These are phyloP conservation scores for Dolichopus griseipennis DNA, from an alignment of 2,888 invertebrate species.

Conservation along the genomic window DNA sequence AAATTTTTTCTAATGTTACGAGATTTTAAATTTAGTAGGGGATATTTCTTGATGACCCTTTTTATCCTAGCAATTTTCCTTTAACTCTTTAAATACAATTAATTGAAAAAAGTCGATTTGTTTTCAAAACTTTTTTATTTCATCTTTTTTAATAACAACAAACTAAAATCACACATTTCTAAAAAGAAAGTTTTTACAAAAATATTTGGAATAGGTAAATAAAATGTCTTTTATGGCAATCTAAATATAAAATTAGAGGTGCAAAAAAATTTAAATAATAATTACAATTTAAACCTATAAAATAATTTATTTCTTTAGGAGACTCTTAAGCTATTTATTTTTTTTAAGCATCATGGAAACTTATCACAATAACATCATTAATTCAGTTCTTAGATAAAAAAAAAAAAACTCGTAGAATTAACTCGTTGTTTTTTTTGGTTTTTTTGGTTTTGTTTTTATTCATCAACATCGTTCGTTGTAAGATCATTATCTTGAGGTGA, in stretches of 20 bases:
- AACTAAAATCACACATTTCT: not conserved
- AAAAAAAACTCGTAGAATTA: not conserved
- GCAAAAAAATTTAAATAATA: not conserved
- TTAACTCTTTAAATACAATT: too few relatives aligned
- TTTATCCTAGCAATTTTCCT: too few relatives aligned
- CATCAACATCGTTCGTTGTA: not conserved
- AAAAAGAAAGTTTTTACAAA: not conserved
- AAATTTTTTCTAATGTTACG: too few relatives aligned
- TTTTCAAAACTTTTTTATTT: not conserved
- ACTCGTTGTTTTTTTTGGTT: not conserved
- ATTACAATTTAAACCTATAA: not conserved
- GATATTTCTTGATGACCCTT: too few relatives aligned
- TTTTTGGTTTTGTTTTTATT: not conserved
- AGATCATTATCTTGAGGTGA: not conserved
- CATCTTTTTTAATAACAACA: not conserved
- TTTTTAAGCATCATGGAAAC: conserved; percentile 2
- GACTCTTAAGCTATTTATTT: not conserved
- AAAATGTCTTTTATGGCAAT: conserved; percentile 1
- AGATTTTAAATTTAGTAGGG: too few relatives aligned
- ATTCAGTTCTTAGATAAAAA: not conserved
- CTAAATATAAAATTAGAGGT: not conserved
- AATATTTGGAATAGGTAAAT: conserved; percentile 1
- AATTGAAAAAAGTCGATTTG: too few relatives aligned
- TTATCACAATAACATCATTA: not conserved
- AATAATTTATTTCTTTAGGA: not conserved